Base-by-base conservation (phyloP, 92 coral and sea anemone species). In the Epizoanthus fatuus region DNA sequence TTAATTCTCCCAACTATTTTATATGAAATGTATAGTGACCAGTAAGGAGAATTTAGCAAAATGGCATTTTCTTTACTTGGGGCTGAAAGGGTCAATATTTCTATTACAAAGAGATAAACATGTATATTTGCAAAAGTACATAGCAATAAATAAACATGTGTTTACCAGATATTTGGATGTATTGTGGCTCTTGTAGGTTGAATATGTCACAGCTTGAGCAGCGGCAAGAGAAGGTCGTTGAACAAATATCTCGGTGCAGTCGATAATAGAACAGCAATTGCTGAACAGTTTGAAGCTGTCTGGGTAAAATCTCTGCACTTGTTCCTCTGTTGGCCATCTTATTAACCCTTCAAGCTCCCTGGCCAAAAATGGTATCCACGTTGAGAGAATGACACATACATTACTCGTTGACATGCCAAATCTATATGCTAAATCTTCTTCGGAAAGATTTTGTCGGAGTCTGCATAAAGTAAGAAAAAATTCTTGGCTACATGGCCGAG, bases 311-410 rank as follows among this genome's bases (percentile, higher is more conserved):
- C 42, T 39, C 35, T 74, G 57, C 22, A 39, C 57, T 59, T 84
- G 74, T 67, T 79, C 80, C 37, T 54, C 17, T 7, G 66, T 92
- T 89, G 91, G 95, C 93, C 95, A 89, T 71, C 74, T 17, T 8
- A 92, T 77, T 12, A 92, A 88, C 25, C 84, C 86, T 74, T 22
- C 40, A 49, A 92, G 69, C 56, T 92, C 95, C 55, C 65, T 37
- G 32, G 91, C 75, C 49, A 92, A 87, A 84, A 92, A 76, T 47
- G 85, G 67, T 35, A 81, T 79, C 92, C 90, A 87, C 16, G 92
- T 84, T 63, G 89, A 74, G 8, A 91, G 47, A 15, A 79, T 84
- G 29, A 39, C 67, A 11, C 84, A 83, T 3, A 80, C 80, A 74
- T 82, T 79, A 39, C 78, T 45, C 0, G 92, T 64, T 17, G 88